A percentile compares a stretch with the other conserved stretches of the same genome.
Evolutionary conservation across 35 echinoderm and acorn worm genomes (phyloP).

Genomic region (Ophioderma brevispina): DNA sequence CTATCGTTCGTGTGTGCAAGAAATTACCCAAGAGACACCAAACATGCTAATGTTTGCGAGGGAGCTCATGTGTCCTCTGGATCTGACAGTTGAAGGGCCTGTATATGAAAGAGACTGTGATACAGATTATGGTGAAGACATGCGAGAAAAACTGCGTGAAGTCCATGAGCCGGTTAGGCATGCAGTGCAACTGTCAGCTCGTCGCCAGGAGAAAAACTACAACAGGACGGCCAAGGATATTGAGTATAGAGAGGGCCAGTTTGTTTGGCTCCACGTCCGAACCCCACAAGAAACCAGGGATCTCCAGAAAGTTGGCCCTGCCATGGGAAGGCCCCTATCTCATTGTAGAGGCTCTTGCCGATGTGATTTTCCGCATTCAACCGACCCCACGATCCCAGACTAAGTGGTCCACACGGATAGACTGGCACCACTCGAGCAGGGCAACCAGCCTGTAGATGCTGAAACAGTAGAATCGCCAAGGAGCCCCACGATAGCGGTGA

Average conservation of each 20-base stretch:
- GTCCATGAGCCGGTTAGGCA: background rate
- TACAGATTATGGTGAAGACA: background rate
- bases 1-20: constrained; percentile 25
- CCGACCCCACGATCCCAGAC: background rate
- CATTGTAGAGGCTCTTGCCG: constrained; percentile 21
- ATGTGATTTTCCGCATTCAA: constrained; percentile 48
- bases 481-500: too few relatives aligned
- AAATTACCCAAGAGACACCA: constrained; percentile 28
- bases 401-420: constrained; percentile 45
- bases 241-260: background rate
- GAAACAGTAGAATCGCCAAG: too few relatives aligned
- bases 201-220: constrained; percentile 41
- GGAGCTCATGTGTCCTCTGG: constrained; percentile 22
- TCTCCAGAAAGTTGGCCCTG: constrained; percentile 35
- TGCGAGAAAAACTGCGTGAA: background rate
- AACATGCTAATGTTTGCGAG: constrained; percentile 48
- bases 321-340: constrained; percentile 48
- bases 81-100: constrained; percentile 9
- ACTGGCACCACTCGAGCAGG: constrained; percentile 22
- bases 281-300: constrained; percentile 8
- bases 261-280: constrained; percentile 59
- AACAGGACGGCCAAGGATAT: background rate
- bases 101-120: background rate
- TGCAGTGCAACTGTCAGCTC: background rate
- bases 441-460: too few relatives aligned